Base-by-base conservation (phyloP, 2,888 invertebrate species). In the Anaspis maculata region DNA sequence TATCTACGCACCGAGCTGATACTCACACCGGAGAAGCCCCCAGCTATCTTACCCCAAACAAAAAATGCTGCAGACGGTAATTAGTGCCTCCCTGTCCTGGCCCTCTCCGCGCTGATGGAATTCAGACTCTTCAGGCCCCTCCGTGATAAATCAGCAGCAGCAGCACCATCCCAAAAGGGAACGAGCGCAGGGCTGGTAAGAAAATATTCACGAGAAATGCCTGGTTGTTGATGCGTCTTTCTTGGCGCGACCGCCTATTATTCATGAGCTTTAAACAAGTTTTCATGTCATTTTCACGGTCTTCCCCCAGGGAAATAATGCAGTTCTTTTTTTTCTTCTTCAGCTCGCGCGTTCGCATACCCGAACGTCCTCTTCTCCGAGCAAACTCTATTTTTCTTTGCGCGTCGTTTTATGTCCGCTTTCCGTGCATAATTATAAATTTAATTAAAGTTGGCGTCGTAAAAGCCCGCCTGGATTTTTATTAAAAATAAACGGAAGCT, bases 181-280 rank as follows among this genome's bases (percentile, higher is more conserved):
- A n/a, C n/a, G n/a, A n/a, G n/a, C n/a, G n/a, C n/a, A n/a, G n/a
- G n/a, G n/a, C n/a, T n/a, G n/a, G n/a, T n/a, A n/a, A n/a, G n/a
- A n/a, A n/a, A n/a, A n/a, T n/a, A n/a, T n/a, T n/a, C n/a, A n/a
- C n/a, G n/a, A n/a, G n/a, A n/a, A n/a, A n/a, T n/a, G n/a, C n/a
- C n/a, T n/a, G n/a, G n/a, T n/a, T n/a, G n/a, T n/a, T n/a, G 30
- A 29, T 24, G 27, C 29, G 29, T 22, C 15, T 13, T 34, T 32
- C 28, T 39, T 27, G 13, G 30, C 37, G 25, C 25, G 16, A n/a
- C n/a, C n/a, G n/a, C 42, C 25, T 38, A 48, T 53, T 54, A 54
- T 53, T 54, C 52, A 54, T 54, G 52, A 52, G 45, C 41, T 44
- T 49, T 50, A 54, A 54, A 55, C 48, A 53, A 55, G 49, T 56